Base-by-base conservation (phyloP, 2,113 vertebrate species). In the Ranitomeya variabilis region DNA sequence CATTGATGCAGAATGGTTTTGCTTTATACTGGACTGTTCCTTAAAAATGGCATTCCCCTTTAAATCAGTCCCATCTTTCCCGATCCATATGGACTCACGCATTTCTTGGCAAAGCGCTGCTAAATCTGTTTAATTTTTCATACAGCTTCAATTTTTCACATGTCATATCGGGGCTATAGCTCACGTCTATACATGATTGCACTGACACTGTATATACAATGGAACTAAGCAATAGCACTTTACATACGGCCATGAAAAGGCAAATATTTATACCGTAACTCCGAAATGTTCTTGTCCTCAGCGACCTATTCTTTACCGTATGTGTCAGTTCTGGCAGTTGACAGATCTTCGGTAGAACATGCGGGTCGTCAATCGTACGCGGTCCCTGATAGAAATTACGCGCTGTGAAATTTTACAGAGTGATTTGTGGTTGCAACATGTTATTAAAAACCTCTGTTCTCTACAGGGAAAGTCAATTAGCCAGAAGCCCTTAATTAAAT, bases 251-350 rank as follows among this genome's bases (percentile, higher is more conserved):
- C 77, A 23, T 0, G 1, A 89, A 87, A 31, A 77, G 62, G 80
- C 83, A 89, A 88, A 81, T 86, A 78, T 80, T 62, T 60, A 59
- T 26, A 60, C 89, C 60, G 90, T 85, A 45, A 82, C 85, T 74
- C 51, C 15, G 52, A 62, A 18, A 21, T 26, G 45, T 57, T 21
- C 78, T 19, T 87, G 85, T 85, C 78, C 12, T 86, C 62, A 18
- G 3, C 0, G 7, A 85, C 45, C 82, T 90, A 85, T 37, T 78
- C 26, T 21, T 15, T 23, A 18, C n/a, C 90, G 67, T 71, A 57
- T 86, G 90, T 89, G 90, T 92, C 90, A 88, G 83, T 87, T 80
- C 67, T 15, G 64, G 62, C 69, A 37, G 77, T 18, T 78, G 91
- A 82, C 7, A 90, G 91, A 82, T 87, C 87, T 37, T 64, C 60